Percentiles rank a stretch among this genome's conserved stretches.
These are phyloP conservation scores for Takifugu flavidus DNA, from an alignment of 2,113 vertebrate genomes.

Conservation along the genomic window DNA sequence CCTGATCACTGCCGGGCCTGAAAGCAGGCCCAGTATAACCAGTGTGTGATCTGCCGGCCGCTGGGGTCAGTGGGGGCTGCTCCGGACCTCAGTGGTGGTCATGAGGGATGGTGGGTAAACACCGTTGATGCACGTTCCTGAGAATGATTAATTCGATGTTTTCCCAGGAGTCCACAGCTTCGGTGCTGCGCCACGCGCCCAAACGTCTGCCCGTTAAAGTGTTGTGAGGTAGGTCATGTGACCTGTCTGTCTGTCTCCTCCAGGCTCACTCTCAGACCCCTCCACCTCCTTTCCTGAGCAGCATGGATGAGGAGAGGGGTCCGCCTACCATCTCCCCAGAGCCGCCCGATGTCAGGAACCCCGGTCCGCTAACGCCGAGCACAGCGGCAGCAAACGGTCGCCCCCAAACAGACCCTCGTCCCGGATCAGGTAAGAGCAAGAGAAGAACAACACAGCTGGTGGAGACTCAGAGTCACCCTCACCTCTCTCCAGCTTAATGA, in stretches of 20 bases:
- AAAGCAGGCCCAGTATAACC: background rate
- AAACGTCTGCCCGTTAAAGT: no score
- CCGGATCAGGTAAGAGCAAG: conserved; percentile 46
- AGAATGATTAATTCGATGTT: no score
- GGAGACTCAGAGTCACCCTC: conserved; percentile 9
- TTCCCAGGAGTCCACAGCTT: no score
- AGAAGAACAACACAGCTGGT: conserved; percentile 2
- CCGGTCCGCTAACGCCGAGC: conserved; percentile 14
- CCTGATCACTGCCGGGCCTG: no score
- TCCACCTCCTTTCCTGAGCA: conserved; percentile 48
- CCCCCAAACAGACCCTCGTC: conserved; percentile 18
- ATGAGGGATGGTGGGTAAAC: background rate
- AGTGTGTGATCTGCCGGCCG: background rate
- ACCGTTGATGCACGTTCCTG: background rate
- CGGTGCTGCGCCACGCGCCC: no score
- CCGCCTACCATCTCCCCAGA: conserved; percentile 54
- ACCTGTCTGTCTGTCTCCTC: background rate
- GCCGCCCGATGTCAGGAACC: conserved; percentile 57
- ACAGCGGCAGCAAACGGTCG: conserved; percentile 26
- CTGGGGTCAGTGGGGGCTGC: background rate
- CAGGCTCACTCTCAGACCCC: conserved; percentile 49
- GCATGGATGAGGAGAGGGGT: conserved; percentile 70
- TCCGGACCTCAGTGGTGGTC: background rate
- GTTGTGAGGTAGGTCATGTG: background rate
- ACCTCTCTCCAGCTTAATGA: conserved; percentile 1